A percentile compares a stretch with the other conserved stretches of the same genome.
These are phyloP conservation scores for Rhabdophis nuchalis DNA, from an alignment of 2,797 vertebrate genomes.

Conservation along the genomic window DNA sequence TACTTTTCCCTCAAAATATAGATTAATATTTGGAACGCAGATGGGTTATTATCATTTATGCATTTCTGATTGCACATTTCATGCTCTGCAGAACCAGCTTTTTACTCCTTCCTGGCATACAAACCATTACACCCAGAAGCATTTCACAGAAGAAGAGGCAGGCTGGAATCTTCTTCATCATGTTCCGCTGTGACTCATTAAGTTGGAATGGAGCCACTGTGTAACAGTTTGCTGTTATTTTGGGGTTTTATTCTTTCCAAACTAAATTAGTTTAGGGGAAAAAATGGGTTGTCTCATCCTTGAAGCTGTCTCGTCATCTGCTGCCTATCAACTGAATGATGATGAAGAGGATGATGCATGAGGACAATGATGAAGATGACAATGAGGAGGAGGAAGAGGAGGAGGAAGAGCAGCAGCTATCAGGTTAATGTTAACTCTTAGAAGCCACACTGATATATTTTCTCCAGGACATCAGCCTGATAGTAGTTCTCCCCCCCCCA, in stretches of 20 bases:
- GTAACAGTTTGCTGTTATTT: neutral
- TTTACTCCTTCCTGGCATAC: constrained; percentile 9
- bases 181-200: neutral
- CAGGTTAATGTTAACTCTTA: neutral
- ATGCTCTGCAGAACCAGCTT: neutral
- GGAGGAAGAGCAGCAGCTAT: no score
- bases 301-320: neutral
- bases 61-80: neutral
- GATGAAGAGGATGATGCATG: neutral
- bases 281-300: neutral
- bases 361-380: neutral
- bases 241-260: neutral
- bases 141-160: neutral
- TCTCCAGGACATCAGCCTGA: neutral
- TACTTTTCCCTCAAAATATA: neutral
- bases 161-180: neutral
- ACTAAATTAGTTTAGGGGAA: neutral
- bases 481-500: neutral
- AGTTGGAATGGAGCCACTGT: neutral
- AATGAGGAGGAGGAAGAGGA: no score
- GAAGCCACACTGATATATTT: neutral
- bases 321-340: neutral
- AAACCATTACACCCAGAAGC: neutral
- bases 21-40: neutral
- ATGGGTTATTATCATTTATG: neutral